Percentiles rank a stretch among this genome's conserved stretches.
phyloP scores from a whole-genome alignment of 2,888 invertebrate genomes.

The Tuberolachnus salignus region DNA sequence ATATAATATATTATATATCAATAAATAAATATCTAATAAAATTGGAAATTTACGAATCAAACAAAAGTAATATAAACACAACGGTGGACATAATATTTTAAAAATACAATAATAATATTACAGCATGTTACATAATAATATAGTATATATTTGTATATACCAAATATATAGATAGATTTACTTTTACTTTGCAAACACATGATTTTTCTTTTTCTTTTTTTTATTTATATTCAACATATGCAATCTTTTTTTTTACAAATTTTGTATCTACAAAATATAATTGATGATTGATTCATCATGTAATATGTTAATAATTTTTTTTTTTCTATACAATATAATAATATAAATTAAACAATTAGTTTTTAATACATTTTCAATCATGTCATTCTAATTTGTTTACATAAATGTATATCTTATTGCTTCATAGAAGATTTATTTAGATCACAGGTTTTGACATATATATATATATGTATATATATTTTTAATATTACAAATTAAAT shows the following conservation, averaged over 20 bases:
- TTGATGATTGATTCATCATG: no score
- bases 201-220: background rate
- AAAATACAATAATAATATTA: slow-evolving; percentile 29
- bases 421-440: slow-evolving; percentile 53
- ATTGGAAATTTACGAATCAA: slow-evolving; percentile 48
- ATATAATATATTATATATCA: slow-evolving; percentile 4
- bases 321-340: slow-evolving; percentile 25
- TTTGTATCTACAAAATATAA: slow-evolving; percentile 33
- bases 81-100: slow-evolving; percentile 42
- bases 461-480: background rate
- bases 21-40: slow-evolving; percentile 42
- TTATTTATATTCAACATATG: slow-evolving; percentile 6
- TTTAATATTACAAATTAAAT: slow-evolving; percentile 38
- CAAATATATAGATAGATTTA: background rate
- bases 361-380: slow-evolving; percentile 26
- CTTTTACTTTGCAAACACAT: slow-evolving; percentile 11
- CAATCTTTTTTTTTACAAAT: slow-evolving; percentile 26
- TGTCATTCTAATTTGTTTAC: slow-evolving; percentile 29
- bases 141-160: no score
- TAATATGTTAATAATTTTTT: background rate
- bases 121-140: slow-evolving; percentile 13
- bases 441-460: slow-evolving; percentile 56
- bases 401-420: slow-evolving; percentile 47
- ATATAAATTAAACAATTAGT: slow-evolving; percentile 24
- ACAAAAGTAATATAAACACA: slow-evolving; percentile 42